These are phyloP conservation scores for Gallirallus australis DNA, from an alignment of 2,797 vertebrate species.

Conservation along the genomic window DNA sequence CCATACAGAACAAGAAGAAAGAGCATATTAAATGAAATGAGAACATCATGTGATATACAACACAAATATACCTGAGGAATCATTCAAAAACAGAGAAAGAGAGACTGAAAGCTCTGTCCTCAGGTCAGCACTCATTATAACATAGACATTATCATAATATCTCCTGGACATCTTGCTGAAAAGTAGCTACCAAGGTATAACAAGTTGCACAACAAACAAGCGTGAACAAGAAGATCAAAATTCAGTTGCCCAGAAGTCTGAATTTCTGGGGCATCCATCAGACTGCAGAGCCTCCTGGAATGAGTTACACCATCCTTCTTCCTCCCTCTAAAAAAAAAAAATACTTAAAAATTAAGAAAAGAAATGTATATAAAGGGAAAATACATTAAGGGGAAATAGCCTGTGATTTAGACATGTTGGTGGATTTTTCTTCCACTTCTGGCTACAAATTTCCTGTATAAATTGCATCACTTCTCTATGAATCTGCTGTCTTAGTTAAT, in stretches of 20 bases:
- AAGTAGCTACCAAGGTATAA: background rate
- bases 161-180: background rate
- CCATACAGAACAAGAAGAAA: background rate
- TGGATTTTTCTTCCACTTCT: background rate
- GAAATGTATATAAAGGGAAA: background rate
- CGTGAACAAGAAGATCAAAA: background rate
- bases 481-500: background rate
- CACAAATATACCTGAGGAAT: background rate
- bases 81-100: background rate
- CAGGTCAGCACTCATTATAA: background rate
- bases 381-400: background rate
- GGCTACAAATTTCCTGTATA: background rate
- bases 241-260: background rate
- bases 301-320: rapidly evolving
- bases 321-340: background rate
- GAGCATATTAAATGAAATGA: background rate
- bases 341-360: background rate
- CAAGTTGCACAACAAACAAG: background rate
- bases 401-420: background rate
- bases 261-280: background rate
- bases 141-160: background rate
- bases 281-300: background rate
- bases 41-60: background rate
- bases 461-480: background rate
- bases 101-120: background rate